Percentiles rank a stretch among this genome's conserved stretches.
Conservation (phyloP, 2,888 invertebrate species). For the Ligdia adustata region DNA sequence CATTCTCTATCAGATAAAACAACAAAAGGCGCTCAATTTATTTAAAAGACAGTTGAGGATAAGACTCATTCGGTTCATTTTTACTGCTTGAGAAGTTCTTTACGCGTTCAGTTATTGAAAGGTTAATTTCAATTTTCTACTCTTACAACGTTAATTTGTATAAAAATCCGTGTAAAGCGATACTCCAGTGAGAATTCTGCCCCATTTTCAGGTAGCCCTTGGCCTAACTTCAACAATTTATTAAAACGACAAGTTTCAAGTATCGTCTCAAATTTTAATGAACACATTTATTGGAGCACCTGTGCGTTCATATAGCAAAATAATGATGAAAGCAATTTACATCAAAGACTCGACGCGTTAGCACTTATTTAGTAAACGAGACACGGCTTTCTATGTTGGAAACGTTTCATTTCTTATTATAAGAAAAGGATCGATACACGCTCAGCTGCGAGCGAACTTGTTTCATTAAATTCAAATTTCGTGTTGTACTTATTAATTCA, state of each 20-base stretch:
- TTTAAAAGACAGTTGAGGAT: no score
- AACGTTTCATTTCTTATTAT: slow-evolving; percentile 54
- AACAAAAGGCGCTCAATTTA: no score
- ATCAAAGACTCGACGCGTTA: slow-evolving; percentile 32
- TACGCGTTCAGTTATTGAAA: no score
- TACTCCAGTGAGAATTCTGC: background rate
- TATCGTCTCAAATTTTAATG: slow-evolving; percentile 22
- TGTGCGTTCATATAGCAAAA: slow-evolving; percentile 16
- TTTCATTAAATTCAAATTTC: slow-evolving; percentile 85
- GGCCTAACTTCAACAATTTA: slow-evolving; percentile 9
- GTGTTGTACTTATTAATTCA: slow-evolving; percentile 84
- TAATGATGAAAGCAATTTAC: slow-evolving; percentile 34
- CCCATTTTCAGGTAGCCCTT: background rate
- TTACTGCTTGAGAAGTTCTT: no score
- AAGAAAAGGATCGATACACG: slow-evolving; percentile 69
- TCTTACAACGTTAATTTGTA: no score
- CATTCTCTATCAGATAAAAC: no score
- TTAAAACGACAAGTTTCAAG: slow-evolving; percentile 9
- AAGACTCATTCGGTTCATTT: no score
- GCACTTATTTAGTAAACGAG: slow-evolving; percentile 34
- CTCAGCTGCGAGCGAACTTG: slow-evolving; percentile 81
- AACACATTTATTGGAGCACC: slow-evolving; percentile 19
- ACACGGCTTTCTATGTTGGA: slow-evolving; percentile 26
- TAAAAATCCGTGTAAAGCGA: background rate
- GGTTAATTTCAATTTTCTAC: no score